phyloP scores from a whole-genome alignment of 2,113 vertebrate species.

The Rhombomys opimus region DNA sequence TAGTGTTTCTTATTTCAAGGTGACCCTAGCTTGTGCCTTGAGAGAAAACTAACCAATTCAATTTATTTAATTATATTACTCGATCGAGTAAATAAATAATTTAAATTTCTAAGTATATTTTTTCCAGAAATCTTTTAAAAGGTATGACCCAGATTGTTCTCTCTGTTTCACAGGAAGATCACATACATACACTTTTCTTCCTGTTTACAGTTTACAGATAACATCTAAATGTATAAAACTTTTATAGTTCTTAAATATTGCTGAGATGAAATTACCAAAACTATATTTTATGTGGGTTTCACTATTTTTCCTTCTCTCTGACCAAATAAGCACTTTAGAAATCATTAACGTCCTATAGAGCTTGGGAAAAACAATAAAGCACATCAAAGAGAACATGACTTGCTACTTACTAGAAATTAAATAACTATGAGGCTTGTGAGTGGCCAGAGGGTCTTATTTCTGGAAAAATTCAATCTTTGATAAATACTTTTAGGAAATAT shows the following conservation, averaged over 20 bases:
- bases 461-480: not conserved
- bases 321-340: not conserved
- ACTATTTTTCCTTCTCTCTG: not conserved
- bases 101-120: not conserved
- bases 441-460: not conserved
- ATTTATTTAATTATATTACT: not conserved
- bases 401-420: not conserved
- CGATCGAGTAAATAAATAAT: not conserved
- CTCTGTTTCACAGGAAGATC: not conserved
- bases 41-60: not conserved
- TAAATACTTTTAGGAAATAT: not conserved
- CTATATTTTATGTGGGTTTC: not conserved
- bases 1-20: not conserved
- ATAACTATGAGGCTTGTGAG: not conserved
- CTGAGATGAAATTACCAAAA: not conserved
- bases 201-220: not conserved
- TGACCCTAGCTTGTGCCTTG: not conserved
- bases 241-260: not conserved
- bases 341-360: not conserved
- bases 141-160: accelerated
- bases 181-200: not conserved
- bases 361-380: not conserved
- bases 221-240: not conserved
- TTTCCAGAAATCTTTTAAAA: not conserved
- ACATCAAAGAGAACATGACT: not conserved